Percentiles rank a stretch among this genome's conserved stretches.
Evolutionary conservation across 2,113 vertebrate genomes (phyloP).

Genomic region (Corythornis vintsioides): DNA sequence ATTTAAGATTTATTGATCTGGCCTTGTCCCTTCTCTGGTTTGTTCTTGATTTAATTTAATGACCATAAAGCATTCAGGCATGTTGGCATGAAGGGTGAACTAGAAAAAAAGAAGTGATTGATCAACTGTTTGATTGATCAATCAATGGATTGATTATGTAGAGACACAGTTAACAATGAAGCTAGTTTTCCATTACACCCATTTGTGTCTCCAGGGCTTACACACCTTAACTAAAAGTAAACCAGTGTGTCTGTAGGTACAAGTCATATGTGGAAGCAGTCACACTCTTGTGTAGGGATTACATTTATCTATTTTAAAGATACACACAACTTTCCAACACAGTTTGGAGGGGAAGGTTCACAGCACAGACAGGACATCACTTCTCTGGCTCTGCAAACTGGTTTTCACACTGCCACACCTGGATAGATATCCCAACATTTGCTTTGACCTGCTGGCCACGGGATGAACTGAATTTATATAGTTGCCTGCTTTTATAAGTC

Average conservation of each 20-base stretch:
- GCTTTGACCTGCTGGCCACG: background rate
- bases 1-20: conserved; percentile 64
- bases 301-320: conserved; percentile 22
- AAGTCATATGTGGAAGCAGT: background rate
- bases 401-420: background rate
- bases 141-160: conserved; percentile 27
- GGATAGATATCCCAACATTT: background rate
- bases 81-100: conserved; percentile 43
- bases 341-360: background rate
- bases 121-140: conserved; percentile 28
- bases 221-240: background rate
- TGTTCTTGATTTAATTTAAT: conserved; percentile 65
- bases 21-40: conserved; percentile 48
- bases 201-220: background rate
- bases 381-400: background rate
- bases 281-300: background rate
- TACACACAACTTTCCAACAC: background rate
- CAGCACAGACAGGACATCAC: background rate
- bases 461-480: background rate
- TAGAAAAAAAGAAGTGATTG: background rate
- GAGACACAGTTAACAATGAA: background rate
- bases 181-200: background rate
- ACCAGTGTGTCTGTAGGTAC: background rate
- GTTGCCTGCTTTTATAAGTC: background rate
- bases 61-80: conserved; percentile 52